These are phyloP conservation scores for Chaetophractus vellerosus DNA, from an alignment of 2,797 vertebrate genomes.

Conservation along the genomic window DNA sequence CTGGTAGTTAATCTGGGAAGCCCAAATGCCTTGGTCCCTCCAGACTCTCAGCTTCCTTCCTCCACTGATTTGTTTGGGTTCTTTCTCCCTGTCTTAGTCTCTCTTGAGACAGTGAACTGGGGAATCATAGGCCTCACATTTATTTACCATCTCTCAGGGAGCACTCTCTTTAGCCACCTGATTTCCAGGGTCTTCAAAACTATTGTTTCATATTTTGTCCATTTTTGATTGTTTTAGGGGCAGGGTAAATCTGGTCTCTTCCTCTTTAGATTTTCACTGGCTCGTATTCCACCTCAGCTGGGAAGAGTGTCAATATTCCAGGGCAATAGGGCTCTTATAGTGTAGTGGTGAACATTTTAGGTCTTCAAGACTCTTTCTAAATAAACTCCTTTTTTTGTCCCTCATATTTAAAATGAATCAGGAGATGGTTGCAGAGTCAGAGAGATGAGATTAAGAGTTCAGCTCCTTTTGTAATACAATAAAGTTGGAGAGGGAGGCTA, in stretches of 20 bases:
- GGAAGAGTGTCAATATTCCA: neutral
- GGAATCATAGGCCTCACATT: neutral
- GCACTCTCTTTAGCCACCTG: neutral
- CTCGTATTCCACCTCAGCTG: neutral
- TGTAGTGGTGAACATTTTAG: neutral
- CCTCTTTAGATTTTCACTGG: neutral
- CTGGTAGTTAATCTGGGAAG: too few species aligned
- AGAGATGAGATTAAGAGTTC: neutral
- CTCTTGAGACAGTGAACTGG: neutral
- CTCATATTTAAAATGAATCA: conserved; percentile 3
- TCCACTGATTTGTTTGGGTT: neutral
- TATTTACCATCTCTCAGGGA: neutral
- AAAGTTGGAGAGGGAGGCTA: conserved; percentile 8
- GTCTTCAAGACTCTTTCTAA: neutral
- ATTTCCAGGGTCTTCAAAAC: neutral
- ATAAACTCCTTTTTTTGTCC: neutral
- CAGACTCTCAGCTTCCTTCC: too few species aligned
- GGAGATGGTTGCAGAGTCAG: neutral
- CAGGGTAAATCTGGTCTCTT: neutral
- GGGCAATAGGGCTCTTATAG: neutral
- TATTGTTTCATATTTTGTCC: neutral
- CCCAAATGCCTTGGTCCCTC: too few species aligned
- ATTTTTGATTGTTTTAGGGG: neutral
- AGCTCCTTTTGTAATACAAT: neutral
- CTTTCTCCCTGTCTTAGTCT: neutral